phyloP scores from a whole-genome alignment of 1,140 invertebrate species.

The Penaeus vannamei region DNA sequence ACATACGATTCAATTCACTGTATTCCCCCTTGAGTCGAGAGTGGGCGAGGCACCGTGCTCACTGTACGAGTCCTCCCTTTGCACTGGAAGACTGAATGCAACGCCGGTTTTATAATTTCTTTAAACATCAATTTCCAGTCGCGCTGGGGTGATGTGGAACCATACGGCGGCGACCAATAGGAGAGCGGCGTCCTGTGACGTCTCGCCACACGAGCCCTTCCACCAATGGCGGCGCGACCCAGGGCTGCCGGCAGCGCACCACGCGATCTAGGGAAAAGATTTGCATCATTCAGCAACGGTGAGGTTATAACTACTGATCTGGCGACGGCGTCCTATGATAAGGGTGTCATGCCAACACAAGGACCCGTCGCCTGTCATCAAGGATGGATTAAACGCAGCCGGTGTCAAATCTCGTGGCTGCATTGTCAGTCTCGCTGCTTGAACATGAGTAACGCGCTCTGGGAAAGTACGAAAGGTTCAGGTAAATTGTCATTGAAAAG shows the following conservation, averaged over 20 bases:
- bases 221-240: not conserved
- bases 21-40: too few relatives aligned
- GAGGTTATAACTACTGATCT: too few relatives aligned
- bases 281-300: slow-evolving; percentile 36
- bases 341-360: too few relatives aligned
- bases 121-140: slow-evolving; percentile 56
- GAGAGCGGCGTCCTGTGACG: not conserved
- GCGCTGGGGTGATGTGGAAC: slow-evolving; percentile 47
- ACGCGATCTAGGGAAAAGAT: slow-evolving; percentile 19
- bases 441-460: too few relatives aligned
- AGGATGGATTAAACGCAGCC: too few relatives aligned
- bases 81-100: slow-evolving; percentile 22
- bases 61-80: not conserved
- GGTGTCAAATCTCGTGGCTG: too few relatives aligned
- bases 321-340: too few relatives aligned
- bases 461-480: too few relatives aligned
- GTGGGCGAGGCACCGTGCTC: not conserved
- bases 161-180: slow-evolving; percentile 18
- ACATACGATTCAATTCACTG: too few relatives aligned
- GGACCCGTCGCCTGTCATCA: too few relatives aligned
- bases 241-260: slow-evolving; percentile 24
- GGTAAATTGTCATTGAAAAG: too few relatives aligned
- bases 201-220: not conserved
- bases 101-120: slow-evolving; percentile 43
- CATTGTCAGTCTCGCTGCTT: too few relatives aligned